Evolutionary conservation across 2,113 vertebrate genomes (phyloP), one percentile per base, ranked within the genome.

Genomic region (Hydrolagus affinis): DNA sequence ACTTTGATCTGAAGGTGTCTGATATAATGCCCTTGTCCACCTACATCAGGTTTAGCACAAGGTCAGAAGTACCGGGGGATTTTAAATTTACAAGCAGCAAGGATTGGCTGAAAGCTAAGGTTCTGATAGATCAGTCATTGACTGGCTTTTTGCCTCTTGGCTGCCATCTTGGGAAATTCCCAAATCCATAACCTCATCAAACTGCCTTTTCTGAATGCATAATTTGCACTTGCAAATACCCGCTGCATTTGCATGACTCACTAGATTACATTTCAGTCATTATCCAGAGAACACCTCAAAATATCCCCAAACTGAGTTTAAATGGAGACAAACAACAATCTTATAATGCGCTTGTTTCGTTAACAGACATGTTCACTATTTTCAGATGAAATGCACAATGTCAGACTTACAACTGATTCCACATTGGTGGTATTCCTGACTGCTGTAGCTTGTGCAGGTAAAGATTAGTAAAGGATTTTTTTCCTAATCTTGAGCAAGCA

Each of bases 401-500:
- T n/a, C 10, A 4, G 14, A 11, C 21, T 57, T 57, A 25, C 2
- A 12, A 57, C 56, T 6, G 6, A 44, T 44, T 44, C 44, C 56
- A 57, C 17, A 76, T 12, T 60, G 73, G 8, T 75, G 4, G 44
- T 23, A 17, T n/a, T 77, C 23, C 1, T n/a, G 19, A 57, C 44
- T 77, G 56, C 19, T 59, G 56, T n/a, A 57, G 10, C 56, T 44
- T 56, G 11, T 25, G 75, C 75, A 25, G 56, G 75, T 77, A 77
- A 60, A 23, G 75, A 77, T 77, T 77, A 59, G 21, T 10, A 59
- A 23, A 60, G 56, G 19, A 77, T 60, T 77, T 12, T 76, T 32
- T 70, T 17, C 56, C 75, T 77, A 77, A 77, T 25, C 75, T 77
- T 57, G 59, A 23, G 8, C 75, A 77, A 77, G 75, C 75, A 77